Evolutionary conservation across 2,888 invertebrate species (phyloP), one percentile per base, ranked within the genome.

Genomic region (Epistrophe grossulariae): DNA sequence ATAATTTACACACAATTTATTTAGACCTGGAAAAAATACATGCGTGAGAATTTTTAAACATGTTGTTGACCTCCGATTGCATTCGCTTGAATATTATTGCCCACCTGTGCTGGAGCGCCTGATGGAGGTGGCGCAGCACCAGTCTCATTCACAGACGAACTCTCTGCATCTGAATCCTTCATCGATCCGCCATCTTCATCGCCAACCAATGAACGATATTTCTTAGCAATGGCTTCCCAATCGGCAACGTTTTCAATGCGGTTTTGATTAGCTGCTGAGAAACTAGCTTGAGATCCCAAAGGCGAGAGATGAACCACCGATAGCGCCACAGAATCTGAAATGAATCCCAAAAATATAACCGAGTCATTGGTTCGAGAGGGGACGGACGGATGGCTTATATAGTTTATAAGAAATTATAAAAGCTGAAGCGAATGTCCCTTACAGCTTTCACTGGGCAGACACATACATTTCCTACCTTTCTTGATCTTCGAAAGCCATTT

Each of bases 401-500:
- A 24, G 24, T 40, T n/a, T 15, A 0, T 38, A 15, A 38, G 48
- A 10, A 31, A n/a, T 60, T 55, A 68, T 6, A 35, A 50, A 68
- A 85, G 85, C 85, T 85, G 85, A 82, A 85, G 84, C 84, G 81
- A 35, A 70, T 64, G 82, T 72, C 57, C 57, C 81, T 73, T 68
- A 64, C 82, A 85, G 82, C 82, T 71, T 50, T 55, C 74, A 79
- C 70, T 38, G 74, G 76, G 62, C 72, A 73, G 79, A 77, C 95
- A 96, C 74, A 97, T 96, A 91, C 91, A 90, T 91, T 91, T 91
- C 93, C 97, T 97, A 88, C 96, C 96, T 91, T 97, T 96, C 92
- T 97, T 97, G 90, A 97, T 96, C 93, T 97, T 97, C 70, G 97
- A 96, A 81, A 97, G 93, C 97, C 97, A 97, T 91, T 97, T 97